Conservation (phyloP, 2,888 invertebrate genomes). For the Tenthredo mesomela region DNA sequence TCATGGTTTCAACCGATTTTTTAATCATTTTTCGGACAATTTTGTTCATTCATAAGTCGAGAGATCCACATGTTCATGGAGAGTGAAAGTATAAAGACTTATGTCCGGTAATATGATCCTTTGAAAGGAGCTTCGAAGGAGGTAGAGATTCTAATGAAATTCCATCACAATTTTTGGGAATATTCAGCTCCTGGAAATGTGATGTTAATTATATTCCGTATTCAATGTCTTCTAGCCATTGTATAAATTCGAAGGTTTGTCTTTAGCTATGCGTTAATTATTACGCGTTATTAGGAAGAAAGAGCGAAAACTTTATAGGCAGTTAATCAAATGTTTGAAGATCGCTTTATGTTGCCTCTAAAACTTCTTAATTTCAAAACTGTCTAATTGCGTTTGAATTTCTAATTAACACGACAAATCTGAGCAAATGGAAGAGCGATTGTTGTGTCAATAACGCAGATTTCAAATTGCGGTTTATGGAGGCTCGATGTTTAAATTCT, state of each 20-base stretch:
- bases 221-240: neutral
- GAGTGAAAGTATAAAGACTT: neutral
- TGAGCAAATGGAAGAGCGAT: neutral
- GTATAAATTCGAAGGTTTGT: neutral
- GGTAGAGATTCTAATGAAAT: neutral
- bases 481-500: neutral
- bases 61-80: neutral
- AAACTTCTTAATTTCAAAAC: neutral
- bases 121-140: neutral
- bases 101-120: slow-evolving; percentile 4
- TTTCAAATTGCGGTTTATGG: neutral
- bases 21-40: neutral
- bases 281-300: neutral
- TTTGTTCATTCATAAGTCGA: neutral
- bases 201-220: slow-evolving; percentile 9
- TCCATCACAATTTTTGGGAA: neutral
- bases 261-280: neutral
- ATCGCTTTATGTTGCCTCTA: neutral
- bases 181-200: neutral
- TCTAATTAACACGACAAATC: slow-evolving; percentile 18
- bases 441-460: neutral
- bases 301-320: neutral
- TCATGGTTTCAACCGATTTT: neutral
- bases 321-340: neutral
- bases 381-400: neutral